phyloP scores from a whole-genome alignment of 2,797 vertebrate species.

The Melanotaenia nigrans region DNA sequence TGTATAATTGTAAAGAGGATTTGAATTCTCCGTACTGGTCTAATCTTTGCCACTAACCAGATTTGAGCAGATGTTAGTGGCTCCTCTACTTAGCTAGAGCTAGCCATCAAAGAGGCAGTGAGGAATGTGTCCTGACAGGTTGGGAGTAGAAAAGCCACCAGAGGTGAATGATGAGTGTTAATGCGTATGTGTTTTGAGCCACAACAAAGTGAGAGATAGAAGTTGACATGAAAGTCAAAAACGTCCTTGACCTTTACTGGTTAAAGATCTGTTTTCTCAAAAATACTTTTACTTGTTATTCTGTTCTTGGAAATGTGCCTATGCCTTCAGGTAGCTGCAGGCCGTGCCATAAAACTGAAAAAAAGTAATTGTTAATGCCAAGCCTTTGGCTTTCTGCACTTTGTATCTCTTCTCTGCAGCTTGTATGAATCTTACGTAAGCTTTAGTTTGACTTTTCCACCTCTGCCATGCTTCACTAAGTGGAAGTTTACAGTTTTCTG shows the following conservation, averaged over 20 bases:
- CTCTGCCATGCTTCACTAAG: slow-evolving; percentile 73
- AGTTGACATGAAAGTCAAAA: slow-evolving; percentile 40
- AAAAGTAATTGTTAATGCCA: slow-evolving; percentile 23
- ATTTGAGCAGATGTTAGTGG: slow-evolving; percentile 76
- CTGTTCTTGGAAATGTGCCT: not conserved
- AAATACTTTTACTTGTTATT: slow-evolving; percentile 3
- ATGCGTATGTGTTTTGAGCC: slow-evolving; percentile 51
- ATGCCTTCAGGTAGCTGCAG: not conserved
- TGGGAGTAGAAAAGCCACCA: slow-evolving; percentile 58
- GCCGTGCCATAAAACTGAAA: slow-evolving; percentile 1
- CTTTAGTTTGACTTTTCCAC: slow-evolving; percentile 43
- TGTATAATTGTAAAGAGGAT: slow-evolving; percentile 77
- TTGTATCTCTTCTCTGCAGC: slow-evolving; percentile 31
- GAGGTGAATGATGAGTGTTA: slow-evolving; percentile 60
- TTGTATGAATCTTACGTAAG: slow-evolving; percentile 66
- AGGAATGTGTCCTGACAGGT: slow-evolving; percentile 77
- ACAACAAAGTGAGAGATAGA: slow-evolving; percentile 63
- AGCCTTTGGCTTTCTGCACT: slow-evolving; percentile 9
- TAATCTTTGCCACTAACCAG: slow-evolving; percentile 82
- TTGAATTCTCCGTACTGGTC: slow-evolving; percentile 61
- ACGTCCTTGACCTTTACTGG: slow-evolving; percentile 48
- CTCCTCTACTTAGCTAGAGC: slow-evolving; percentile 60
- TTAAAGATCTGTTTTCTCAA: not conserved
- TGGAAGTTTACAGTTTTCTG: slow-evolving; percentile 71
- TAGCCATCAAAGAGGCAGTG: slow-evolving; percentile 60